Evolutionary conservation across 2,888 invertebrate genomes (phyloP), one percentile per base, ranked within the genome.

Genomic region (Caenorhabditis angaria): DNA sequence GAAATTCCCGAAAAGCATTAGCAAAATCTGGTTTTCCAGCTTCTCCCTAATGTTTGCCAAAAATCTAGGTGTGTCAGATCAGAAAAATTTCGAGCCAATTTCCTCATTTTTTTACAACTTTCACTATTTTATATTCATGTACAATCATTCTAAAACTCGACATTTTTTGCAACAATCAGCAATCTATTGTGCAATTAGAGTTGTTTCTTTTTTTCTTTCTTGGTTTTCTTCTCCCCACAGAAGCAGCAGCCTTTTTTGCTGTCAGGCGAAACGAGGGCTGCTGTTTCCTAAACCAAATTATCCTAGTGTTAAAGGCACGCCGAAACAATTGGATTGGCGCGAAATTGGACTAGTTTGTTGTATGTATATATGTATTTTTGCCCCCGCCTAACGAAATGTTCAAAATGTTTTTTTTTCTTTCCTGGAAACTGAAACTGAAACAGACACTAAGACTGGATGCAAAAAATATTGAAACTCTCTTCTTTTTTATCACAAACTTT

Each of bases 171-270:
- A 70, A 65, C 60, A 61, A 70, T 57, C 64, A 69, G 64, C 69
- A 70, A 70, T 70, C 69, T 64, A 64, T 57, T 58, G 61, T 41
- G 69, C 69, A 64, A 70, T 70, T 70, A 56, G 69, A 70, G 60
- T 56, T 41, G 41, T 41, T 41, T 41, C 41, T 41, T 41, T 18
- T 41, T 14, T 18, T 41, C 61, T 14, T 25, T 18, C 41, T 22
- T 22, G 55, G 18, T 25, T 47, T 32, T 47, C 32, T 18, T 29
- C 32, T 27, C 25, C 28, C n/a, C 59, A 65, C 50, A 51, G 28
- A 29, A 29, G 32, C 24, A 56, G 25, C n/a, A 41, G 41, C 10
- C 41, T 41, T 41, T 41, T 41, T 41, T 41, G 41, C 14, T 12
- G 32, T 32, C 12, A 32, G 41, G 8, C 3, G 41, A 41, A 41